These are phyloP conservation scores for Yoshiicerus persimilis DNA, from an alignment of 1,140 invertebrate species.

Conservation along the genomic window DNA sequence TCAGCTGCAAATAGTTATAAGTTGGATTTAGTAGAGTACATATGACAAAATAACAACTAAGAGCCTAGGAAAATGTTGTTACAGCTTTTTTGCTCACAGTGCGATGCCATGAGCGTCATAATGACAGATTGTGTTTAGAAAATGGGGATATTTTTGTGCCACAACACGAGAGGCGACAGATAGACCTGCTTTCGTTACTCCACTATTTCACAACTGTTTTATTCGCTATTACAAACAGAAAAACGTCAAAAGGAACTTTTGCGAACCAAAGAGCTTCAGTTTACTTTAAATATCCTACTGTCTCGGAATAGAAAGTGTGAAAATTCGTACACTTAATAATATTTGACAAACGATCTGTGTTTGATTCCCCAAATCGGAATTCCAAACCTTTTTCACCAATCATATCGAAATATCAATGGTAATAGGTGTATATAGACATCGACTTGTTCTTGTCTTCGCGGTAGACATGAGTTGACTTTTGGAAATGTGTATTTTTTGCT, in stretches of 20 bases:
- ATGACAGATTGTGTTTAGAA: constrained; percentile 34
- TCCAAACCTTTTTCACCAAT: background rate
- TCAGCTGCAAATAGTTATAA: background rate
- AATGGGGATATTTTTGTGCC: constrained; percentile 17
- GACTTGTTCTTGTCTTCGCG: background rate
- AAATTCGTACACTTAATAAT: too few relatives aligned
- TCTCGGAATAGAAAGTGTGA: background rate
- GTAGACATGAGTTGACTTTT: background rate
- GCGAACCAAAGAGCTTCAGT: too few relatives aligned
- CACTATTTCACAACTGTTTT: background rate
- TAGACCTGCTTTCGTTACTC: background rate
- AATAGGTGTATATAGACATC: background rate
- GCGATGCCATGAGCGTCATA: constrained; percentile 13
- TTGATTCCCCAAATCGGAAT: background rate
- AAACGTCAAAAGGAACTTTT: background rate
- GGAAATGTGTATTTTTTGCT: background rate
- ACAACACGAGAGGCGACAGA: constrained; percentile 29
- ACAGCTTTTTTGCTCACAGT: background rate
- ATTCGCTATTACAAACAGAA: background rate
- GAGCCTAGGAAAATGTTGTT: constrained; percentile 12
- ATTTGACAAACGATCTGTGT: background rate
- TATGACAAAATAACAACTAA: background rate
- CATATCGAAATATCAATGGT: background rate
- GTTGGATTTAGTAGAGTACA: background rate
- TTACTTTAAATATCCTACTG: background rate